Evolutionary conservation across 1,140 invertebrate species (phyloP), one percentile per base, ranked within the genome.

Genomic region (Drosophila burlai): DNA sequence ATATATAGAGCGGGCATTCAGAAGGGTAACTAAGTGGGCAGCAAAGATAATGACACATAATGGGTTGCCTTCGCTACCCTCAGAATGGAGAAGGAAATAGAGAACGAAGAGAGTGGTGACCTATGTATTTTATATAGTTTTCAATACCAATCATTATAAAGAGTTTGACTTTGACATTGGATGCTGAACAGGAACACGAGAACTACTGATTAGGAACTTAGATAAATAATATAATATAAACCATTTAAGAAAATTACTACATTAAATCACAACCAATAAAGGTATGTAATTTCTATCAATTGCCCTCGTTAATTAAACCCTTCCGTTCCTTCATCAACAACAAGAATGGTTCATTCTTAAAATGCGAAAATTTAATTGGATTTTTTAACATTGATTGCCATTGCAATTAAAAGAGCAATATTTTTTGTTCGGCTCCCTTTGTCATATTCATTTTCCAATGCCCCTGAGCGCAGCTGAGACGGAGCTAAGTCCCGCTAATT

Each of bases 11-110:
- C 34, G 46, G 46, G 15, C 45, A 24, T 68, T 49, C 29, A 29
- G 18, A 50, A 38, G 61, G 61, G 64, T 66, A 68, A 65, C 65
- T 50, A 66, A 63, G 13, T 15, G 46, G 34, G 29, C 62, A 21
- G 61, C 34, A 31, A 67, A 36, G 62, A 52, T 69, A 69, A 69
- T 69, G 62, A 52, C 46, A 34, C 62, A 49, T 43, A 50, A 43
- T 46, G 61, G 63, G 16, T 31, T 34, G 46, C 60, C 40, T 46
- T 42, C 6, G 26, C 26, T 31, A 29, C 10, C n/a, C 57, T 16
- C 4, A n/a, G 6, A 40, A 18, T 21, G 4, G 34, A 43, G 21
- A 8, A n/a, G 13, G 6, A 29, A 5, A 16, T 5, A 34, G 16
- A 34, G 26, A 34, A 34, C n/a, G 29, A 13, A 15, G 1, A 24